phyloP scores from a whole-genome alignment of 2,888 invertebrate species.

The Timema cristinae region DNA sequence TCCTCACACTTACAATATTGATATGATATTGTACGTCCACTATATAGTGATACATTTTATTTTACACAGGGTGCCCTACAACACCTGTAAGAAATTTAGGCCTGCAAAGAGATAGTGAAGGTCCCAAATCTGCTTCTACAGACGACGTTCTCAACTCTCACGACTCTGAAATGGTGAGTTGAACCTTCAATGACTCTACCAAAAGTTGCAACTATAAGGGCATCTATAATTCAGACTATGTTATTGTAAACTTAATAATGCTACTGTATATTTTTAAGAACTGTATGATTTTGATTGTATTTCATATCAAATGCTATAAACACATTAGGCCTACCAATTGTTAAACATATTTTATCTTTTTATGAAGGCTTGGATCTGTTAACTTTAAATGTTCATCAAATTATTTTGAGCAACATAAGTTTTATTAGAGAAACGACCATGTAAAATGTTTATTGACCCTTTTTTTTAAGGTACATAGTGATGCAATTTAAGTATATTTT shows the following conservation, averaged over 20 bases:
- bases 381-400: no score
- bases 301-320: neutral
- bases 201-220: neutral
- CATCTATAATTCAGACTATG: no score
- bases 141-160: constrained; percentile 74
- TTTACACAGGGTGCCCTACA: constrained; percentile 55
- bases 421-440: no score
- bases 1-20: constrained; percentile 1
- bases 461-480: no score
- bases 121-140: constrained; percentile 27
- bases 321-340: neutral
- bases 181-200: neutral
- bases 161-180: constrained; percentile 80
- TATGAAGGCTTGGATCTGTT: no score
- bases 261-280: neutral
- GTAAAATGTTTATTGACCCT: no score
- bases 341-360: neutral
- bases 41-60: neutral
- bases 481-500: no score
- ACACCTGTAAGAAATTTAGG: constrained; percentile 48
- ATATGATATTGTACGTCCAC: neutral
- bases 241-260: no score
- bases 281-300: neutral
- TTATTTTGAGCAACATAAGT: no score
- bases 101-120: constrained; percentile 27